Evolutionary conservation across 2,113 vertebrate genomes (phyloP).

Genomic region (Alligator mississippiensis): DNA sequence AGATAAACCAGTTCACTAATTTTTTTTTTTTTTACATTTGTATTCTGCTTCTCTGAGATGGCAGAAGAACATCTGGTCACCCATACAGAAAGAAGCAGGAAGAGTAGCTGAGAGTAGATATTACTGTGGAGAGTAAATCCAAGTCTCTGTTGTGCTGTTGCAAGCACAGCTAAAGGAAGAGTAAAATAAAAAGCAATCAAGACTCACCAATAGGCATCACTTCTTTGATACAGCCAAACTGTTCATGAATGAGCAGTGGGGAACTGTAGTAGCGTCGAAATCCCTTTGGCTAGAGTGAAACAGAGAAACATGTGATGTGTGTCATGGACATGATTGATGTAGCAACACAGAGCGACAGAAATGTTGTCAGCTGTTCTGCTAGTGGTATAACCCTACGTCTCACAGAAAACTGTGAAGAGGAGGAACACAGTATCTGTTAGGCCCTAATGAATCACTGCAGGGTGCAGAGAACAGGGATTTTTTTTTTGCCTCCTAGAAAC

Average conservation of each 20-base stretch:
- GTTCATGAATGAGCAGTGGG: slow-evolving; percentile 95
- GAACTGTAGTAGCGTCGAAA: slow-evolving; percentile 98
- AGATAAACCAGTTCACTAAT: slow-evolving; percentile 20
- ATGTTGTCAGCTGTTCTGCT: not conserved
- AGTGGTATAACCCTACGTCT: not conserved
- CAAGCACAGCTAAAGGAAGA: slow-evolving; percentile 38
- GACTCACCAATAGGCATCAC: slow-evolving; percentile 98
- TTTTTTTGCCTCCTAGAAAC: not conserved
- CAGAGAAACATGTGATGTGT: slow-evolving; percentile 25
- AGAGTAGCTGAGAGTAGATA: slow-evolving; percentile 35
- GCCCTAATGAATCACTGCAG: not conserved
- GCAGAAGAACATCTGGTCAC: slow-evolving; percentile 45
- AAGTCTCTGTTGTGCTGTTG: slow-evolving; percentile 1
- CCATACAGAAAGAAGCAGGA: not conserved
- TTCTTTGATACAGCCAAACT: slow-evolving; percentile 99
- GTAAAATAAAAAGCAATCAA: slow-evolving; percentile 21
- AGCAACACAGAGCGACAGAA: not conserved
- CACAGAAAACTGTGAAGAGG: not conserved
- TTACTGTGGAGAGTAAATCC: not conserved
- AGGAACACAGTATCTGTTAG: not conserved
- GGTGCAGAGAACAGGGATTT: not conserved
- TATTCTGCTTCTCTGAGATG: slow-evolving; percentile 50
- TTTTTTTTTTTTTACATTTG: slow-evolving; percentile 49
- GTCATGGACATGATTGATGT: not conserved
- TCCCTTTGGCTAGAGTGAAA: slow-evolving; percentile 91